Evolutionary conservation across 2,113 vertebrate species (phyloP).

Genomic region (Brachionichthys hirsutus): DNA sequence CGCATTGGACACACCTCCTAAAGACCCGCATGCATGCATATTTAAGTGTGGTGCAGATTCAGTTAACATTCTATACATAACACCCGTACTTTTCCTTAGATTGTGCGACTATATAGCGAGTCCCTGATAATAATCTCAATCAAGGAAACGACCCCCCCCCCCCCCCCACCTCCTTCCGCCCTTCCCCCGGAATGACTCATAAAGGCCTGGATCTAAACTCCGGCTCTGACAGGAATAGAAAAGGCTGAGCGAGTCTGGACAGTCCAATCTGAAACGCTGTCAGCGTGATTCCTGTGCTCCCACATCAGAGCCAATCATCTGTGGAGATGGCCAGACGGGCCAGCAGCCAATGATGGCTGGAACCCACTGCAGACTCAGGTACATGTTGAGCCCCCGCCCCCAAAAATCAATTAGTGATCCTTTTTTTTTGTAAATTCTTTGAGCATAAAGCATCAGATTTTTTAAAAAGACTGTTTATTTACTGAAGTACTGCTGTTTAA

Average conservation of each 20-base stretch:
- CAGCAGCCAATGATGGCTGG: conserved; percentile 10
- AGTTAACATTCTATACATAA: neutral
- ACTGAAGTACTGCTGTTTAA: no score
- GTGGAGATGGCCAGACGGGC: conserved; percentile 10
- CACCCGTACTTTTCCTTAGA: neutral
- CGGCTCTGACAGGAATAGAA: conserved; percentile 67
- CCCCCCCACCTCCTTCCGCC: neutral
- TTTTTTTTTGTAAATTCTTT: no score
- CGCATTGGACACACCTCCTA: no score
- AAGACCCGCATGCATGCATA: neutral
- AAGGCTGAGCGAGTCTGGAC: conserved; percentile 52
- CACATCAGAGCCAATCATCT: conserved; percentile 28
- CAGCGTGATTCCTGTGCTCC: conserved; percentile 58
- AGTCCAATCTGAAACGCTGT: conserved; percentile 70
- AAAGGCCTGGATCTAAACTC: conserved; percentile 40
- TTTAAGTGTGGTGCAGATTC: neutral
- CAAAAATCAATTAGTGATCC: no score
- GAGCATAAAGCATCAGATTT: neutral
- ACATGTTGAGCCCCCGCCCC: neutral
- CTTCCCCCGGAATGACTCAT: conserved; percentile 19
- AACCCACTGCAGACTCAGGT: conserved; percentile 29
- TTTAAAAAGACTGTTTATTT: no score
- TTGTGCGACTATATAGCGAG: neutral
- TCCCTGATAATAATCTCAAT: neutral
- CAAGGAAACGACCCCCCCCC: neutral